phyloP scores from a whole-genome alignment of 2,797 vertebrate genomes.

The Notoglanidium macrostoma region DNA sequence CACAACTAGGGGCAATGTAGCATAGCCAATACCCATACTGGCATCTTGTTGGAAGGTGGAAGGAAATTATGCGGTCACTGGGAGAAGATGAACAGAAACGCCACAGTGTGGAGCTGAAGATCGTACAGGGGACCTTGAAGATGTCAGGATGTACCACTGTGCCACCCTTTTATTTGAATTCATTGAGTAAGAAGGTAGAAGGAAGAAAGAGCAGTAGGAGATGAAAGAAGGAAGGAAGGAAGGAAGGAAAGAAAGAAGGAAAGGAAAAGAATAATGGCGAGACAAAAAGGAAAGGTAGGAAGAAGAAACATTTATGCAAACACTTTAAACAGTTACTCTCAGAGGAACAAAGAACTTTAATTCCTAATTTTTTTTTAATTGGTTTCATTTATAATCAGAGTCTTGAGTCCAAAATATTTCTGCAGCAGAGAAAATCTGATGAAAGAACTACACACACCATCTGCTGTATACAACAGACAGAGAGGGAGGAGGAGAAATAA shows the following conservation, averaged over 20 bases:
- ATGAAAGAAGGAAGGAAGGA: neutral
- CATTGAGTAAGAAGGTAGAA: neutral
- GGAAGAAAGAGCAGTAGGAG: neutral
- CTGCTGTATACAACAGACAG: neutral
- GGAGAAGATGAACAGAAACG: neutral
- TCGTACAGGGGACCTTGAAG: neutral
- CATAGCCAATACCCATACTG: neutral
- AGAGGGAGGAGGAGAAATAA: neutral
- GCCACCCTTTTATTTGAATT: neutral
- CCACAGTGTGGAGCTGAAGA: neutral
- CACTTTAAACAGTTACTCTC: neutral
- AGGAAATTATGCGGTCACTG: neutral
- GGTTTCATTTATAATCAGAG: conserved; percentile 4
- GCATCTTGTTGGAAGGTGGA: neutral
- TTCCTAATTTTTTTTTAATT: neutral
- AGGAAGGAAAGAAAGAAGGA: neutral
- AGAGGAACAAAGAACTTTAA: neutral
- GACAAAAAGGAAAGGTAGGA: neutral
- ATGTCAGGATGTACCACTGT: neutral
- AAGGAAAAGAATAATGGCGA: neutral
- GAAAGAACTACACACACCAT: conserved; percentile 10
- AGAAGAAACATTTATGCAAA: neutral
- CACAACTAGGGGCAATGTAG: neutral
- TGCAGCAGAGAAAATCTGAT: neutral
- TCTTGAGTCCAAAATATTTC: neutral